phyloP scores from a whole-genome alignment of 2,797 vertebrate genomes.

The Coreius guichenoti region DNA sequence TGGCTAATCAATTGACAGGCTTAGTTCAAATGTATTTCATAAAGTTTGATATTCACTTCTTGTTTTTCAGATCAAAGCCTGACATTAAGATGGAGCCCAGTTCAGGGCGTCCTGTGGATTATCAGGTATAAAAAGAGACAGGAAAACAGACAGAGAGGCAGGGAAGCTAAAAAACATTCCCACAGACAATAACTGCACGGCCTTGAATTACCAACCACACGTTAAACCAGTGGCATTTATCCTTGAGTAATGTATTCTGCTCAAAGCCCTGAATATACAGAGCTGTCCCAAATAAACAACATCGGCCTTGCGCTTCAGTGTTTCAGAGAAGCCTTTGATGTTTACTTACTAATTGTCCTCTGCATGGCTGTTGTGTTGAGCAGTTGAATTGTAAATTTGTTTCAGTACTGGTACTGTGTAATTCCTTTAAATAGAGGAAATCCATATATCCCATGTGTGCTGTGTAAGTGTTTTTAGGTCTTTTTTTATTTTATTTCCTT shows the following conservation, averaged over 20 bases:
- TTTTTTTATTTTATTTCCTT: neutral
- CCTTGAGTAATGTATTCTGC: conserved; percentile 26
- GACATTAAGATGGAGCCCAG: conserved; percentile 97
- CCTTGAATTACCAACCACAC: conserved; percentile 4
- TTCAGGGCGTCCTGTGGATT: conserved; percentile 92
- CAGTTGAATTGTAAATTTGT: conserved; percentile 33
- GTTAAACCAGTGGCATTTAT: conserved; percentile 8
- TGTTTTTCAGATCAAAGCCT: conserved; percentile 88
- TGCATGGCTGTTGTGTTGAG: conserved; percentile 18
- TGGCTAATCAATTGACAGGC: neutral
- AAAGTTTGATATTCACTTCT: neutral
- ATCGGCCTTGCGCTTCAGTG: conserved; percentile 31
- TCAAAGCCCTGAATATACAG: conserved; percentile 20
- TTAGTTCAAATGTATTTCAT: neutral
- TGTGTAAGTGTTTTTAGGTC: conserved; percentile 16
- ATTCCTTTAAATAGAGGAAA: conserved; percentile 9
- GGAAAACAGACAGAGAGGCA: neutral
- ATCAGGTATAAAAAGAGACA: conserved; percentile 81
- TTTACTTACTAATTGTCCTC: conserved; percentile 37
- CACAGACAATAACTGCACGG: neutral
- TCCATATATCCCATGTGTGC: conserved; percentile 19
- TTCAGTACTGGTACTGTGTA: conserved; percentile 20
- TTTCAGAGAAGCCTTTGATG: conserved; percentile 46
- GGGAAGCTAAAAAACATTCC: neutral
- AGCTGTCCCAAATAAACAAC: conserved; percentile 46